Base-by-base conservation (phyloP, 2,113 vertebrate genomes). In the Halichoeres trimaculatus region DNA sequence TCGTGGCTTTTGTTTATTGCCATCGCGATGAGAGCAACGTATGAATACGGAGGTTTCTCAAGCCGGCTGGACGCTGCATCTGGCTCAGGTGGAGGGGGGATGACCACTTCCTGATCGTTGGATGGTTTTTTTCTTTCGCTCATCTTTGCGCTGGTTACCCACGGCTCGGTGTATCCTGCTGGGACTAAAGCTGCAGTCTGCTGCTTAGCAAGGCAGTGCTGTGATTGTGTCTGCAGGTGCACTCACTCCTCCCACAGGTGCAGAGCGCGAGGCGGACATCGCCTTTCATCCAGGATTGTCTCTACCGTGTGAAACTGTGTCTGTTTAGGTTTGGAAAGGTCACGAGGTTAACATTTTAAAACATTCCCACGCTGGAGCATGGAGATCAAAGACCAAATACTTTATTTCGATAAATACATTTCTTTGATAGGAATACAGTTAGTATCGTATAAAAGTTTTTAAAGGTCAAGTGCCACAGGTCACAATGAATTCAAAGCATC, bases 21-120 rank as follows among this genome's bases (percentile, higher is more conserved):
- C 95, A 95, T 94, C 41, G 95, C 91, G 52, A 97, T 96, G 41
- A 96, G 91, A 19, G 95, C 95, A 51, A 93, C 94, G 73, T 95
- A 96, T 0, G 96, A 95, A 34, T 93, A 96, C 0, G 94, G 95
- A 0, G 95, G 95, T 59, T 95, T 95, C 70, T 86, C 85, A 23
- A 1, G 23, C 1, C 52, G 74, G 1, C 9, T 35, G 12, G 1
- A 2, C 10, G 17, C 43, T 17, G 24, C 65, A 22, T 53, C 61
- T 35, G 67, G 48, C 40, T 73, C 76, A 4, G 59, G 5, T 0
- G 36, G 16, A 7, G 62, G 60, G 8, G 61, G 62, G 4, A 81
- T 70, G 61, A 73, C 80, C 54, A 16, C 55, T 53, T 22, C 57
- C 1, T 30, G 66, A 1, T 80, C 69, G 5, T 1, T 23, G 20